These are phyloP conservation scores for Pollimyrus isidori DNA, from an alignment of 2,113 vertebrate genomes.

Conservation along the genomic window DNA sequence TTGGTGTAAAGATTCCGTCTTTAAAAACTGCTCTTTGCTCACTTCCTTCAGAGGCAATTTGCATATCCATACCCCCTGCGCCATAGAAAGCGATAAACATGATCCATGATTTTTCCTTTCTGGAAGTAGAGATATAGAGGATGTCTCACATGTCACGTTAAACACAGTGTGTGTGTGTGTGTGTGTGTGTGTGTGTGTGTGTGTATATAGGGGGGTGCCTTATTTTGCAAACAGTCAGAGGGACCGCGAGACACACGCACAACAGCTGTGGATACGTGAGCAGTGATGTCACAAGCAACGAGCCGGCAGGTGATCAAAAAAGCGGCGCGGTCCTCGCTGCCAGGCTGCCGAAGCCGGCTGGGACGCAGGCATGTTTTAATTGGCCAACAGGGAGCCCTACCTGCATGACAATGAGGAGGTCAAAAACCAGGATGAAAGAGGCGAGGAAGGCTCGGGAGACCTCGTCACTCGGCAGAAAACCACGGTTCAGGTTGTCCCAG, in stretches of 20 bases:
- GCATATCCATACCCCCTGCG: conserved; percentile 50
- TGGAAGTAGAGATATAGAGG: background rate
- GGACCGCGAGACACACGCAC: background rate
- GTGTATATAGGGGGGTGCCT: background rate
- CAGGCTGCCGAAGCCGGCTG: background rate
- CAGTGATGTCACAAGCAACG: background rate
- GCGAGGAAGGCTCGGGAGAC: conserved; percentile 95
- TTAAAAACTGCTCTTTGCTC: conserved; percentile 27
- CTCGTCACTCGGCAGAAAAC: conserved; percentile 95
- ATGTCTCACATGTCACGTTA: background rate
- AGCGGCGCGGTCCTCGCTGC: background rate
- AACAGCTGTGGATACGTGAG: background rate
- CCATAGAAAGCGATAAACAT: conserved; percentile 48
- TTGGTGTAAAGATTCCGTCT: background rate
- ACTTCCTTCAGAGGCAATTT: conserved; percentile 42
- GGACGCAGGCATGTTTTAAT: conserved; percentile 46
- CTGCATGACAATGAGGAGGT: conserved; percentile 99
- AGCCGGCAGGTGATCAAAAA: background rate
- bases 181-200: background rate
- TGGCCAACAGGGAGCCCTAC: conserved; percentile 61
- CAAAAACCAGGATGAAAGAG: conserved; percentile 98
- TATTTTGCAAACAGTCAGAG: background rate
- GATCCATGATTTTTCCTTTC: conserved; percentile 20
- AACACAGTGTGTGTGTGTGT: background rate
- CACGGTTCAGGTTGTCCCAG: conserved; percentile 95